A percentile compares a stretch with the other conserved stretches of the same genome.
phyloP scores from a whole-genome alignment of 2,113 vertebrate genomes.

The Anhinga rufa region DNA sequence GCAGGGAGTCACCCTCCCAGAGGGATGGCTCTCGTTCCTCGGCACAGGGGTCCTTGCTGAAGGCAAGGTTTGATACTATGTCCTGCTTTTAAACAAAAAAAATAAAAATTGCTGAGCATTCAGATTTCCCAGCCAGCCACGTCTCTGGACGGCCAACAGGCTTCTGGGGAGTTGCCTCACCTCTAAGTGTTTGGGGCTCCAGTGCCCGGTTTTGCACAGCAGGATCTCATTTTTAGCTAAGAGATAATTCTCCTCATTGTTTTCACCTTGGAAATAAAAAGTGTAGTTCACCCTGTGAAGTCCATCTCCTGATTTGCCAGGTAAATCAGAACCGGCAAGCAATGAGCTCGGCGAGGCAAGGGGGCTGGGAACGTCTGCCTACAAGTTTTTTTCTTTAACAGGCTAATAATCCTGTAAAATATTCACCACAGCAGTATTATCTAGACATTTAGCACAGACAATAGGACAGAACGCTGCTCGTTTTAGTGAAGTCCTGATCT shows the following conservation, averaged over 20 bases:
- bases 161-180: not conserved
- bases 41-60: not conserved
- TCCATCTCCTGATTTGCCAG: not conserved
- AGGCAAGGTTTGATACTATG: not conserved
- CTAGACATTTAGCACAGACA: not conserved
- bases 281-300: not conserved
- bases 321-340: not conserved
- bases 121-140: accelerated
- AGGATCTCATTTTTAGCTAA: not conserved
- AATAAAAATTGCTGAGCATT: not conserved
- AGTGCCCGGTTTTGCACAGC: not conserved
- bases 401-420: not conserved
- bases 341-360: not conserved
- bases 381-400: not conserved
- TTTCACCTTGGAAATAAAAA: not conserved
- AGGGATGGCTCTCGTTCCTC: not conserved
- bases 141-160: not conserved
- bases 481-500: not conserved
- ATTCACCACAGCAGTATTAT: not conserved
- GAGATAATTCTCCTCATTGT: not conserved
- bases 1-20: not conserved
- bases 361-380: not conserved
- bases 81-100: not conserved
- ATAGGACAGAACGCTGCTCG: not conserved
- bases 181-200: not conserved